Conservation (phyloP, 2,888 invertebrate genomes). For the Neuroscelio doddi region DNA sequence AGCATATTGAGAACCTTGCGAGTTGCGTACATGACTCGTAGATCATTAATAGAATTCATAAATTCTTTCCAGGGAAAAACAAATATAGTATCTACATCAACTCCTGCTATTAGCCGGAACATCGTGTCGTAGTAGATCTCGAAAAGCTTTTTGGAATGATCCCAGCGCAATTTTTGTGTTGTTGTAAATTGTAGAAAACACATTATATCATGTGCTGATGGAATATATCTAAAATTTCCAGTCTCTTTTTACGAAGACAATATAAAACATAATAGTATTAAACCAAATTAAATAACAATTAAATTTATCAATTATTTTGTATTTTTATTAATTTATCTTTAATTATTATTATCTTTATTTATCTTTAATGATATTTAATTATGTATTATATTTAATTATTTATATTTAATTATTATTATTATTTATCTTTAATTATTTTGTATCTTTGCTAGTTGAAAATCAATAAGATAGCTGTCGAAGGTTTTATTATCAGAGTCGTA, state of each 20-base stretch:
- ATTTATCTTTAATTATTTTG: constrained; percentile 61
- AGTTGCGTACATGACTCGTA: constrained; percentile 51
- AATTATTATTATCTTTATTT: not conserved
- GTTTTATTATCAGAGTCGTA: constrained; percentile 60
- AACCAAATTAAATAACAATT: not conserved
- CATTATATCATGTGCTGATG: constrained; percentile 65
- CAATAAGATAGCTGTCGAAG: constrained; percentile 62
- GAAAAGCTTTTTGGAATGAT: constrained; percentile 55
- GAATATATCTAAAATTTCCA: constrained; percentile 56
- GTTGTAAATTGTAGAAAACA: constrained; percentile 67
- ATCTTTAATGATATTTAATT: constrained; percentile 50
- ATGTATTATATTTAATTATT: not conserved
- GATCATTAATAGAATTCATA: constrained; percentile 52
- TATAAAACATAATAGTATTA: constrained; percentile 1
- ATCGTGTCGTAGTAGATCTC: constrained; percentile 57
- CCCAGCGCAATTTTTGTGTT: constrained; percentile 52
- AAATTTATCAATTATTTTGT: not conserved
- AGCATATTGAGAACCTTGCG: constrained; percentile 59
- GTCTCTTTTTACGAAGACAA: too few relatives aligned
- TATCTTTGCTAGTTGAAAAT: constrained; percentile 75
- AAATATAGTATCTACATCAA: constrained; percentile 31
- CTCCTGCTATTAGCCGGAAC: constrained; percentile 39
- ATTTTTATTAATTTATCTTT: not conserved
- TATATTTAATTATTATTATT: not conserved
- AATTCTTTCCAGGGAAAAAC: constrained; percentile 57